Evolutionary conservation across 2,888 invertebrate genomes (phyloP), one percentile per base, ranked within the genome.

Genomic region (Geophilus truncorum): DNA sequence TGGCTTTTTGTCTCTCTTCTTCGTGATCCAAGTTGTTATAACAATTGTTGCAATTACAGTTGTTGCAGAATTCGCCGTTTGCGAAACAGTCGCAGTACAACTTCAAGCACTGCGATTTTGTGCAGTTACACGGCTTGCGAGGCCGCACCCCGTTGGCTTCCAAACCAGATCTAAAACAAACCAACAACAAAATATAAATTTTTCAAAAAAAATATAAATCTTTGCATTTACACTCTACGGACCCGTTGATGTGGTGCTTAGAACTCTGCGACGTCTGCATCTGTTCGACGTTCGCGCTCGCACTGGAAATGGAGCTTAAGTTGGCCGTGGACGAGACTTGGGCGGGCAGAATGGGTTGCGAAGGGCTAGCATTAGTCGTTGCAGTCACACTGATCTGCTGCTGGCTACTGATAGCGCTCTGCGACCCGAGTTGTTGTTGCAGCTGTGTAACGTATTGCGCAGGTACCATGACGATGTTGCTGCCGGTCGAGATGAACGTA

Each of bases 51-150:
- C 99, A 99, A 87, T 99, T 99, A 89, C 99, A 99, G 87, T 92
- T 89, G 87, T 95, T 93, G 89, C 99, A 99, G 88, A 99, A 99
- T 89, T 99, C 98, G 3, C 98, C 99, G 89, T 98, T 98, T 4
- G 99, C 98, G 90, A 99, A 99, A 87, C 99, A 99, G 87, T 99
- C 99, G 89, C 99, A 99, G 87, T 99, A 98, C 88, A 99, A 88
- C 88, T 99, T 99, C 82, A 99, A 90, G 86, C 99, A 99, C 87
- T 97, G 97, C 1, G 98, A 98, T 88, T 98, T 98, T 34, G 97
- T 98, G 88, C 99, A 99, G 88, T 99, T 99, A 88, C 99, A 99
- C 10, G 98, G 97, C 87, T 98, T 98, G 76, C 95, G 90, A 0
- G 94, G 92, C 83, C 93, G 89, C 82, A 90, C 88, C 18, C 90